A percentile compares a stretch with the other conserved stretches of the same genome.
phyloP scores from a whole-genome alignment of 2,888 invertebrate species.

The Carterocephalus palaemon region DNA sequence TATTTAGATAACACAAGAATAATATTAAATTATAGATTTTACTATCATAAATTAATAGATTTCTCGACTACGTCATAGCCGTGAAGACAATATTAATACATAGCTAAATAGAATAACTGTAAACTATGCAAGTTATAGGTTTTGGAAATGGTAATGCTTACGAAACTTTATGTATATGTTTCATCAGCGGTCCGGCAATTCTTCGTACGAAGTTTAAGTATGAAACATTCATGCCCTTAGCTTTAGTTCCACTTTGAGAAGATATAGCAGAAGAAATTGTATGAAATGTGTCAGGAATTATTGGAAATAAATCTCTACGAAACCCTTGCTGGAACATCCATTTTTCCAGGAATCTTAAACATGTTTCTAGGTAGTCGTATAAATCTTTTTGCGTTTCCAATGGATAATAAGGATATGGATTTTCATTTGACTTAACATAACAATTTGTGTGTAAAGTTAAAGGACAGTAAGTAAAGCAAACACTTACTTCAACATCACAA shows the following conservation, averaged over 20 bases:
- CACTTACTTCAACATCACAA: constrained; percentile 60
- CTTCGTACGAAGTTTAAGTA: constrained; percentile 62
- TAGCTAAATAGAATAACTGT: no score
- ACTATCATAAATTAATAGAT: no score
- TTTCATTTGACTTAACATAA: constrained; percentile 43
- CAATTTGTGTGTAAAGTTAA: constrained; percentile 55
- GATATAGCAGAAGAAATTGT: constrained; percentile 53
- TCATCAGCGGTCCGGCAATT: constrained; percentile 67
- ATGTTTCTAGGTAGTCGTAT: constrained; percentile 53
- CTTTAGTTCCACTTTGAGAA: constrained; percentile 46
- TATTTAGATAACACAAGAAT: constrained; percentile 20
- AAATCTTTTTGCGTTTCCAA: constrained; percentile 44
- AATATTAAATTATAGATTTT: no score
- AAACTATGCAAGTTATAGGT: constrained; percentile 1
- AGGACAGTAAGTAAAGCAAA: constrained; percentile 60
- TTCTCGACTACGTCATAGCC: no score
- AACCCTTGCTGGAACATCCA: constrained; percentile 75
- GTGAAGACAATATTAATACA: no score
- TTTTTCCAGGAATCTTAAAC: constrained; percentile 58
- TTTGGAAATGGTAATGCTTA: constrained; percentile 38
- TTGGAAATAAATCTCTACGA: constrained; percentile 64
- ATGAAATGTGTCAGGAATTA: constrained; percentile 67
- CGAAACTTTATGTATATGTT: constrained; percentile 58
- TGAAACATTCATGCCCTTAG: constrained; percentile 63
- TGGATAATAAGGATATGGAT: constrained; percentile 67